A percentile compares a stretch with the other conserved stretches of the same genome.
These are phyloP conservation scores for Aphaenogaster rudis DNA, from an alignment of 1,140 invertebrate genomes.

Conservation along the genomic window DNA sequence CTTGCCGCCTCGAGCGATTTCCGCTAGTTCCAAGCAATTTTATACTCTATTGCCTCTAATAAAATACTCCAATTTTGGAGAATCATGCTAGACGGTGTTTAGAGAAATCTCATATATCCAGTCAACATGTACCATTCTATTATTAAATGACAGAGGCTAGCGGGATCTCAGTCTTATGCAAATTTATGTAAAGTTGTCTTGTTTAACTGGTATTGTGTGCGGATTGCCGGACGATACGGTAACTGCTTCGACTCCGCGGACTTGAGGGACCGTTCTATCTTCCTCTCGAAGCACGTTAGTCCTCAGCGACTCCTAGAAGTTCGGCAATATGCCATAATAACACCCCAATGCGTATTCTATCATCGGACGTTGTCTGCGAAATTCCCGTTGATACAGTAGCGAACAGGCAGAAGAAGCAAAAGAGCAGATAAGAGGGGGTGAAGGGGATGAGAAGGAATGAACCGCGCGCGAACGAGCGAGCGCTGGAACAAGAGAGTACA, in stretches of 20 bases:
- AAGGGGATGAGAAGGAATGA: slow-evolving; percentile 32
- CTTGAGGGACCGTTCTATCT: slow-evolving; percentile 50
- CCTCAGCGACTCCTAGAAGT: slow-evolving; percentile 41
- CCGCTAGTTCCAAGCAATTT: slow-evolving; percentile 25
- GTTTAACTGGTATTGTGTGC: slow-evolving; percentile 49
- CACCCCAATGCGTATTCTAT: slow-evolving; percentile 73
- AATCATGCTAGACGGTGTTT: background rate
- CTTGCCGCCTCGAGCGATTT: background rate
- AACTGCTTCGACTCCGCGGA: slow-evolving; percentile 36
- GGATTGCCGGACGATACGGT: slow-evolving; percentile 43
- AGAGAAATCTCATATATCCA: slow-evolving; percentile 26
- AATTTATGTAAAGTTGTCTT: slow-evolving; percentile 56
- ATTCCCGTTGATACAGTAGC: slow-evolving; percentile 28
- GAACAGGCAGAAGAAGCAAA: slow-evolving; percentile 23
- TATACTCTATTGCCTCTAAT: slow-evolving; percentile 3
- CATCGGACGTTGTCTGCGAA: slow-evolving; percentile 56
- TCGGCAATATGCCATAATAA: slow-evolving; percentile 68
- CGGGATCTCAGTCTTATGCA: slow-evolving; percentile 51
- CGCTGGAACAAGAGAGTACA: background rate
- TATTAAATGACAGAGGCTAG: slow-evolving; percentile 42
- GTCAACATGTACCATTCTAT: slow-evolving; percentile 23
- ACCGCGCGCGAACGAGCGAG: background rate
- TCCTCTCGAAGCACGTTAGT: slow-evolving; percentile 35
- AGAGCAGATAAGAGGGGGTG: background rate
- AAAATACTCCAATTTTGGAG: slow-evolving; percentile 8